phyloP scores from a whole-genome alignment of 1,140 invertebrate species.

The Aphelenchoides fujianensis region DNA sequence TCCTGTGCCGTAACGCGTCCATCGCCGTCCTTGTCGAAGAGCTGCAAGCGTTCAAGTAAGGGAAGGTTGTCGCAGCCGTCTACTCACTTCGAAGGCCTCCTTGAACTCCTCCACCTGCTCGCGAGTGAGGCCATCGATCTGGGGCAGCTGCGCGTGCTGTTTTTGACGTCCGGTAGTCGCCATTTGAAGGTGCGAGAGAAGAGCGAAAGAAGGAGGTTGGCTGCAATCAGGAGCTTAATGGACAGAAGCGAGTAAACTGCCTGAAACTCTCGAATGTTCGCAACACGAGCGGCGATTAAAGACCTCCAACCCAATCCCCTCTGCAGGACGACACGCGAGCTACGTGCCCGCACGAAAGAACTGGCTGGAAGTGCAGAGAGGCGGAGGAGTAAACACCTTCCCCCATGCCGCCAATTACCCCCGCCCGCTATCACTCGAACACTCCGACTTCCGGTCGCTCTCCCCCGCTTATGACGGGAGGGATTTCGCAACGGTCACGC shows the following conservation, averaged over 20 bases:
- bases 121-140: slow-evolving; percentile 43
- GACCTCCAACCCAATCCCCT: too few species aligned
- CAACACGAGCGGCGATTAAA: too few species aligned
- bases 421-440: too few species aligned
- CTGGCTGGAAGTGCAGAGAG: too few species aligned
- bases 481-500: too few species aligned
- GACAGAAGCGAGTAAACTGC: not conserved
- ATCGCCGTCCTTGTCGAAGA: slow-evolving; percentile 75
- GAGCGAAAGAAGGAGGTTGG: not conserved
- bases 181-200: not conserved
- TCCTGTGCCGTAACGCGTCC: slow-evolving; percentile 87
- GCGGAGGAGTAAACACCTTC: too few species aligned
- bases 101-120: slow-evolving; percentile 76
- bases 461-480: too few species aligned
- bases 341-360: too few species aligned
- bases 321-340: too few species aligned
- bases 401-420: too few species aligned
- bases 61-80: slow-evolving; percentile 14
- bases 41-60: slow-evolving; percentile 36
- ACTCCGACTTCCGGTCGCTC: too few species aligned
- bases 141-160: slow-evolving; percentile 20
- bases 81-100: slow-evolving; percentile 80
- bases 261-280: too few species aligned
- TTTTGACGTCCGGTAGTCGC: not conserved
- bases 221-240: not conserved